phyloP scores from a whole-genome alignment of 35 echinoderm and acorn worm genomes.

The Strongylocentrotus purpuratus region DNA sequence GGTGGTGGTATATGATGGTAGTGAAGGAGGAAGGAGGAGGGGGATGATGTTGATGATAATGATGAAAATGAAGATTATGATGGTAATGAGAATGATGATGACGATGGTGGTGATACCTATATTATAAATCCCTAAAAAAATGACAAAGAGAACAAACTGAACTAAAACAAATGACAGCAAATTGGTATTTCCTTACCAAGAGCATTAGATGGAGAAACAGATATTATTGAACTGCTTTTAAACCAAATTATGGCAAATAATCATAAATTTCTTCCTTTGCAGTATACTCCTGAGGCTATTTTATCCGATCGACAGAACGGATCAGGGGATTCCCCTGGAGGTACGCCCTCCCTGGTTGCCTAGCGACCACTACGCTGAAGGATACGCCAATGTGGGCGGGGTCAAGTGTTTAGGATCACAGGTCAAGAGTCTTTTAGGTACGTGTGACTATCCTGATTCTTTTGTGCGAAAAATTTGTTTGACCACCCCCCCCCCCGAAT shows the following conservation, averaged over 20 bases:
- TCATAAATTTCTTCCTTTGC: background rate
- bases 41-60: background rate
- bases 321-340: background rate
- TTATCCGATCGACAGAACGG: slow-evolving; percentile 60
- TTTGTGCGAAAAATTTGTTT: background rate
- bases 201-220: background rate
- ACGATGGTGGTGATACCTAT: background rate
- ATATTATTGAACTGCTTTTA: background rate
- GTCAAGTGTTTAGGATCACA: background rate
- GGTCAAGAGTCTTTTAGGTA: background rate
- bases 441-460: background rate
- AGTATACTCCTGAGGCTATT: slow-evolving; percentile 69
- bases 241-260: too few relatives aligned
- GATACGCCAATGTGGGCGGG: slow-evolving; percentile 53
- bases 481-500: background rate
- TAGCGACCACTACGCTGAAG: slow-evolving; percentile 66
- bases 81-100: background rate
- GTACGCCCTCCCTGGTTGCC: slow-evolving; percentile 63
- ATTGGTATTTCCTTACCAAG: background rate
- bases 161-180: background rate
- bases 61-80: background rate
- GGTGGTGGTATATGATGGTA: background rate
- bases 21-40: too few relatives aligned
- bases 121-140: too few relatives aligned
- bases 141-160: background rate